These are phyloP conservation scores for Euglossa dilemma DNA, from an alignment of 1,140 invertebrate genomes.

Conservation along the genomic window DNA sequence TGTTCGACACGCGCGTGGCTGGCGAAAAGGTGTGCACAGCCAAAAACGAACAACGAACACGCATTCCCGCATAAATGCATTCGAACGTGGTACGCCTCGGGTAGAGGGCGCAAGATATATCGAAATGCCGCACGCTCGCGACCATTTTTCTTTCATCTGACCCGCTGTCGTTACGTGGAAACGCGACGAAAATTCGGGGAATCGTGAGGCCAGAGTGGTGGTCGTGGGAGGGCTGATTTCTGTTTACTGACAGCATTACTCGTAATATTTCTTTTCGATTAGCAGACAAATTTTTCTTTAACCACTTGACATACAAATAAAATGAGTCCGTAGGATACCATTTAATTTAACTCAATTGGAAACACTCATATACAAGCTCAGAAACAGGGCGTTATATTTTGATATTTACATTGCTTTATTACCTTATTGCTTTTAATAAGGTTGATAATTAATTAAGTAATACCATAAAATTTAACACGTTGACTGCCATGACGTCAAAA, in stretches of 20 bases:
- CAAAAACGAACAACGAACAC: not conserved
- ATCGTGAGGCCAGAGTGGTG: not conserved
- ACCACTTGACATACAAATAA: too few relatives aligned
- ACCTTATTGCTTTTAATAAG: too few relatives aligned
- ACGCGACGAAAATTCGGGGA: constrained; percentile 8
- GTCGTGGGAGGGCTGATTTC: not conserved
- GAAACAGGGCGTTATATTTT: too few relatives aligned
- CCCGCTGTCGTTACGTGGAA: constrained; percentile 20
- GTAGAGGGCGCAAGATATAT: not conserved
- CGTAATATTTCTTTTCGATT: too few relatives aligned
- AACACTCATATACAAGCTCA: too few relatives aligned
- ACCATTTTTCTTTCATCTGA: constrained; percentile 25
- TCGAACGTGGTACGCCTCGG: constrained; percentile 13
- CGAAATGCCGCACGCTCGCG: constrained; percentile 6
- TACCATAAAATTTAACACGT: too few relatives aligned
- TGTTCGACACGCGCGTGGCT: constrained; percentile 39
- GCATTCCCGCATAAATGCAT: constrained; percentile 45
- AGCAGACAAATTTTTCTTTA: too few relatives aligned
- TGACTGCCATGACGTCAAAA: too few relatives aligned
- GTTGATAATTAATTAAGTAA: too few relatives aligned
- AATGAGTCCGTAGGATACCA: too few relatives aligned
- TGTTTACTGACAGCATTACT: not conserved
- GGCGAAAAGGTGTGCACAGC: not conserved
- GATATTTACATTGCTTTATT: too few relatives aligned
- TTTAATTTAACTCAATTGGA: too few relatives aligned